phyloP scores from a whole-genome alignment of 2,113 vertebrate genomes.

The Stictonetta naevosa region DNA sequence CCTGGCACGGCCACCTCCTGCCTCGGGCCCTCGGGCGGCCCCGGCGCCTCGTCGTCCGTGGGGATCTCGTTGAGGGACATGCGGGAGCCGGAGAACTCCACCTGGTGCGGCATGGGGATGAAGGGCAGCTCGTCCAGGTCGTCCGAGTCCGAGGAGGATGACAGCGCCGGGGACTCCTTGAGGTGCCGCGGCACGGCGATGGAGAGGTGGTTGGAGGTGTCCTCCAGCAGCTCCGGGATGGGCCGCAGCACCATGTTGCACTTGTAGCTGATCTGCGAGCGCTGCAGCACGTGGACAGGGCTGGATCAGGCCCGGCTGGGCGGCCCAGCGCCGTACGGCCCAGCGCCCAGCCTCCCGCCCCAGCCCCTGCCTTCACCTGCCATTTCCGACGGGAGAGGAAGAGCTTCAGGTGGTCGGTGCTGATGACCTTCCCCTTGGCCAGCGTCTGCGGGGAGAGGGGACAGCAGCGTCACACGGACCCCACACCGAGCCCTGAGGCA shows the following conservation, averaged over 20 bases:
- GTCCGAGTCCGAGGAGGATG: constrained; percentile 94
- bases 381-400: constrained; percentile 94
- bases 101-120: constrained; percentile 91
- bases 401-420: constrained; percentile 91
- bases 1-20: constrained; percentile 1
- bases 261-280: constrained; percentile 96
- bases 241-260: constrained; percentile 96
- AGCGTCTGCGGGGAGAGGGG: constrained; percentile 79
- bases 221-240: constrained; percentile 91
- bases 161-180: constrained; percentile 86
- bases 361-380: constrained; percentile 84
- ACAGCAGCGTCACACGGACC: not conserved
- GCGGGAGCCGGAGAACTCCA: constrained; percentile 92
- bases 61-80: constrained; percentile 92
- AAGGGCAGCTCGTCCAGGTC: constrained; percentile 93
- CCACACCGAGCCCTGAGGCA: not conserved
- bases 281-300: constrained; percentile 72
- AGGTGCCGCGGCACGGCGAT: constrained; percentile 90
- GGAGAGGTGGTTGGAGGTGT: constrained; percentile 89
- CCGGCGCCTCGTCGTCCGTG: constrained; percentile 81
- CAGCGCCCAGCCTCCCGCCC: not conserved
- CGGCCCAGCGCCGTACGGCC: not conserved
- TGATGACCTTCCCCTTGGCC: constrained; percentile 89
- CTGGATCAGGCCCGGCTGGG: not conserved
- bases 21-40: constrained; percentile 66